Conservation (phyloP, 2,113 vertebrate genomes). For the Dendrocopos noguchii region DNA sequence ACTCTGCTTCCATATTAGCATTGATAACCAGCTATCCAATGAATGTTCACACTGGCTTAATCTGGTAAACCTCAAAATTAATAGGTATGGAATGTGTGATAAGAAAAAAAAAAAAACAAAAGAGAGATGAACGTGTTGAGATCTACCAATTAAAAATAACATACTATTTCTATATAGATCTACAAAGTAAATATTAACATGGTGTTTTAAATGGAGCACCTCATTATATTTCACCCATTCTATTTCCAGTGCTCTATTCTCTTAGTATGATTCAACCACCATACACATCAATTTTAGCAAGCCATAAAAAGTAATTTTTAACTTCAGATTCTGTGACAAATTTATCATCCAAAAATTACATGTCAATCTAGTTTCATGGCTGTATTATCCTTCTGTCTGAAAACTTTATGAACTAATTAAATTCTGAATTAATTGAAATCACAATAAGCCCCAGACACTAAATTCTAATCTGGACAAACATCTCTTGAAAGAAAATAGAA, state of each 20-base stretch:
- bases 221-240: conserved; percentile 37
- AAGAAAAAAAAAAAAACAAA: neutral
- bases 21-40: neutral
- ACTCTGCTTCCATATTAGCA: neutral
- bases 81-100: neutral
- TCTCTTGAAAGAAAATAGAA: conserved; percentile 15
- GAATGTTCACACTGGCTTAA: neutral
- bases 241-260: neutral
- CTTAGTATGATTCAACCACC: neutral
- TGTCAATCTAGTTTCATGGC: conserved; percentile 49
- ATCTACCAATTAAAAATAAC: conserved; percentile 12
- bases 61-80: conserved; percentile 3
- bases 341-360: conserved; percentile 63
- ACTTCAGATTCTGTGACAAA: conserved; percentile 43
- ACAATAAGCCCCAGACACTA: conserved; percentile 20
- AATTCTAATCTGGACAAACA: conserved; percentile 4
- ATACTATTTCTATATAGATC: neutral
- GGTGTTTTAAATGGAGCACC: conserved; percentile 25
- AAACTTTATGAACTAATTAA: conserved; percentile 54
- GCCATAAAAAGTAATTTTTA: conserved; percentile 34
- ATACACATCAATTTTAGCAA: neutral
- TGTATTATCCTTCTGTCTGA: conserved; percentile 54
- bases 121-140: neutral
- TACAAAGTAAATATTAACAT: conserved; percentile 54
- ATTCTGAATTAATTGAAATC: conserved; percentile 59